Evolutionary conservation across 2,888 invertebrate genomes (phyloP).

Genomic region (Papilio gigon): DNA sequence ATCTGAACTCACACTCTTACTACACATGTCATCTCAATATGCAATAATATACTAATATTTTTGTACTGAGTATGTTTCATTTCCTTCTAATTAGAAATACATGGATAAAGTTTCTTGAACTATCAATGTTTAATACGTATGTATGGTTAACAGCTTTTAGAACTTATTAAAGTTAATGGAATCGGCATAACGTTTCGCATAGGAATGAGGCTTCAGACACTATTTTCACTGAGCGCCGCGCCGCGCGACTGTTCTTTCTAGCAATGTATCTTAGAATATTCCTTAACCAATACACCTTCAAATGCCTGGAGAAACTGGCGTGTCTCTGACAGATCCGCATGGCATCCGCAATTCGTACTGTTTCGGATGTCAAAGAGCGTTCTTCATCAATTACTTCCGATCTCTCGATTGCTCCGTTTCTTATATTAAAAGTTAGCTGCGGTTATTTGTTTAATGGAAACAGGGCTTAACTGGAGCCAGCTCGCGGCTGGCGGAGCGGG

Average conservation of each 20-base stretch:
- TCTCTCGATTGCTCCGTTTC: too few relatives aligned
- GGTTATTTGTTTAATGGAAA: background rate
- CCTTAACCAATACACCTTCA: too few relatives aligned
- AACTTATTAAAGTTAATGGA: conserved; percentile 41
- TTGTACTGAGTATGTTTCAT: background rate
- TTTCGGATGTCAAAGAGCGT: too few relatives aligned
- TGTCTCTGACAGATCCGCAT: too few relatives aligned
- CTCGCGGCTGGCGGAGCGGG: conserved; percentile 21
- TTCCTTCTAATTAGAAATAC: conserved; percentile 13
- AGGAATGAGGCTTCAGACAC: conserved; percentile 30
- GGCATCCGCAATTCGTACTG: too few relatives aligned
- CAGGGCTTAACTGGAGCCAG: conserved; percentile 24
- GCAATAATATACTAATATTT: background rate
- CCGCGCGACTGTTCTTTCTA: background rate
- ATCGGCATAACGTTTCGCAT: conserved; percentile 37
- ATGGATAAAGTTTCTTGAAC: conserved; percentile 30
- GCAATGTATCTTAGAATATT: too few relatives aligned
- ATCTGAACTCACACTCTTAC: too few relatives aligned
- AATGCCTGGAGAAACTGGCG: too few relatives aligned
- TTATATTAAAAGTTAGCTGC: too few relatives aligned
- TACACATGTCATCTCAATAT: too few relatives aligned
- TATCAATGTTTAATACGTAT: conserved; percentile 34
- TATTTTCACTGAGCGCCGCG: background rate
- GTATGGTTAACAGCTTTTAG: conserved; percentile 36
- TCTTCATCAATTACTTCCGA: too few relatives aligned